Evolutionary conservation across 2,888 invertebrate species (phyloP).

Genomic region (Hedychridium roseum): DNA sequence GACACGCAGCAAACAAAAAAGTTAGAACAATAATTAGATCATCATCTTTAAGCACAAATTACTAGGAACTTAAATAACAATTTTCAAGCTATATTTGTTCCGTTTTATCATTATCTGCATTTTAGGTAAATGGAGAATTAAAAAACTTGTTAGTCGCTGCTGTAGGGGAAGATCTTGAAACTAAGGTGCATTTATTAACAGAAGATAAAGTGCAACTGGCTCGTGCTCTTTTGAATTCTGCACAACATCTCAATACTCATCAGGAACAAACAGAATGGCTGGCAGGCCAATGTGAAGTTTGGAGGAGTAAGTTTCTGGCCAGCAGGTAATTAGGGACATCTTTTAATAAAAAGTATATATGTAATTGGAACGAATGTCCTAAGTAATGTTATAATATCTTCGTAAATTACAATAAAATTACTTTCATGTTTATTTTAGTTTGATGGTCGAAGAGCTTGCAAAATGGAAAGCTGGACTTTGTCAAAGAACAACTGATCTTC

Average conservation of each 20-base stretch:
- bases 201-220: conserved; percentile 92
- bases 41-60: too few relatives aligned
- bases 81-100: conserved; percentile 16
- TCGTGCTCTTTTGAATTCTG: conserved; percentile 83
- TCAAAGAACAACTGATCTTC: conserved; percentile 74
- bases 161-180: conserved; percentile 92
- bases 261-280: conserved; percentile 94
- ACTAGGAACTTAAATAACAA: too few relatives aligned
- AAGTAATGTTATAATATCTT: too few relatives aligned
- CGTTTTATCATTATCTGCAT: too few relatives aligned
- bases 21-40: too few relatives aligned
- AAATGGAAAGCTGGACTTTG: conserved; percentile 83
- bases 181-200: conserved; percentile 86
- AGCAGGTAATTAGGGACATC: conserved; percentile 75
- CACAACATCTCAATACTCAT: conserved; percentile 85
- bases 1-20: too few relatives aligned
- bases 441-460: conserved; percentile 92
- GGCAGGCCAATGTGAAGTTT: conserved; percentile 94
- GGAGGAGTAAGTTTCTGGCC: conserved; percentile 95
- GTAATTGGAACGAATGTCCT: too few relatives aligned
- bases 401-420: too few relatives aligned
- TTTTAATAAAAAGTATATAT: too few relatives aligned
- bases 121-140: conserved; percentile 86
- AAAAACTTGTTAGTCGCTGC: conserved; percentile 94
- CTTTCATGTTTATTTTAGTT: conserved; percentile 69